Evolutionary conservation across 2,113 vertebrate species (phyloP).

Genomic region (Sterrhoptilus dennistouni): DNA sequence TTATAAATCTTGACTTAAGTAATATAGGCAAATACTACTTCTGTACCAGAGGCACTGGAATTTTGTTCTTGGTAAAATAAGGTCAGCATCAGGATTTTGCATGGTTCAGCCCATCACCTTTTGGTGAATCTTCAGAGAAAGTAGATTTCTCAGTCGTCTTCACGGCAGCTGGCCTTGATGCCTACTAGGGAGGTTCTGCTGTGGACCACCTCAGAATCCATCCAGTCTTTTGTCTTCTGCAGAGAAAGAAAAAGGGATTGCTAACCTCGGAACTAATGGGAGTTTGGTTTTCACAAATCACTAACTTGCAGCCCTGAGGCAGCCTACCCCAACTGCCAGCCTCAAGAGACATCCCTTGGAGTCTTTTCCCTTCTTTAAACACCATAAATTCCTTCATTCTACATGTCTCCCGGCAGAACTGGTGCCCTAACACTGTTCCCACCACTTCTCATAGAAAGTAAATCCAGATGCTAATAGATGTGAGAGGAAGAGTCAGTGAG

Average conservation of each 20-base stretch:
- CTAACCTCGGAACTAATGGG: background rate
- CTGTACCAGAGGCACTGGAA: background rate
- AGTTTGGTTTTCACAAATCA: background rate
- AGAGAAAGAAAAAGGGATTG: background rate
- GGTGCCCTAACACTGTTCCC: background rate
- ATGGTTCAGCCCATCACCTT: background rate
- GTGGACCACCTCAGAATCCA: background rate
- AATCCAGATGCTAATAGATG: background rate
- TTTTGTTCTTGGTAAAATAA: background rate
- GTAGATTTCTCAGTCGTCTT: background rate
- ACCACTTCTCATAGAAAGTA: background rate
- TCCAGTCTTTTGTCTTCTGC: background rate
- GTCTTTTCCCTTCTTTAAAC: background rate
- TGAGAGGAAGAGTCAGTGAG: background rate
- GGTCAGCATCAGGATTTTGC: background rate
- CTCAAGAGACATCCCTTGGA: background rate
- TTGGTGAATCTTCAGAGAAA: background rate
- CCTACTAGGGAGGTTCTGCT: background rate
- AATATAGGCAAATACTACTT: background rate
- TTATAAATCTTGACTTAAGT: background rate
- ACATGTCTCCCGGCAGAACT: rapidly evolving
- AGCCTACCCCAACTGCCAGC: background rate
- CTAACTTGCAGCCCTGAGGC: background rate
- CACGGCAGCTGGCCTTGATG: background rate
- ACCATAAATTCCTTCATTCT: background rate